Base-by-base conservation (phyloP, 2,113 vertebrate genomes). In the Gadus chalcogrammus region DNA sequence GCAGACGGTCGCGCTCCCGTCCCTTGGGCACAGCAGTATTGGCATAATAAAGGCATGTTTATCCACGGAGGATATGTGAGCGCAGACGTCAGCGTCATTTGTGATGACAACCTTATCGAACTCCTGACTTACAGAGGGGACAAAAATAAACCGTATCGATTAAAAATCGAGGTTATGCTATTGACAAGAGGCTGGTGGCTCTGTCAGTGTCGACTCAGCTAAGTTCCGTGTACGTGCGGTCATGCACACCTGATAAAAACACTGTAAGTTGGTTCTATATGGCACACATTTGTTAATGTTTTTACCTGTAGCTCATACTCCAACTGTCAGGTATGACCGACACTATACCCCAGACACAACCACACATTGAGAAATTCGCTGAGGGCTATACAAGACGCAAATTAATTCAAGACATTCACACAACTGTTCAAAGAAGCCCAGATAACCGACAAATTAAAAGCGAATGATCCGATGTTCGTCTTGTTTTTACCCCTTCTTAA, bases 71-170 rank as follows among this genome's bases (percentile, higher is more conserved):
- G 77, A 73, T 79, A 87, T 81, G 85, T 75, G 80, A 81, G 79
- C 75, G 70, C 74, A 74, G 75, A 72, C 76, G 79, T 86, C 81
- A 79, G 75, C 83, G 67, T 83, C 86, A 83, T 76, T 82, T 80
- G 76, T 73, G 82, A 90, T 90, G 91, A 90, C 90, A 91, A 87
- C 80, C 85, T 85, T 75, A 88, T 90, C 82, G 91, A 89, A 79
- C 84, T 61, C 70, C 48, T n/a, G 78, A 85, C 82, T 88, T 85
- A 88, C 83, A 73, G 86, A 84, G 70, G 77, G 76, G 64, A 83
- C 78, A 78, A 72, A 80, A 79, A 69, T 1, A 76, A 78, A 71
- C 53, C 60, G 24, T 71, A 91, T 91, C 62, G 88, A 90, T 88
- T 83, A 65, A 75, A 86, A 85, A 86, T 81, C 59, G 81, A 82